Evolutionary conservation across 2,888 invertebrate genomes (phyloP).

Genomic region (Caenorhabditis plicata): DNA sequence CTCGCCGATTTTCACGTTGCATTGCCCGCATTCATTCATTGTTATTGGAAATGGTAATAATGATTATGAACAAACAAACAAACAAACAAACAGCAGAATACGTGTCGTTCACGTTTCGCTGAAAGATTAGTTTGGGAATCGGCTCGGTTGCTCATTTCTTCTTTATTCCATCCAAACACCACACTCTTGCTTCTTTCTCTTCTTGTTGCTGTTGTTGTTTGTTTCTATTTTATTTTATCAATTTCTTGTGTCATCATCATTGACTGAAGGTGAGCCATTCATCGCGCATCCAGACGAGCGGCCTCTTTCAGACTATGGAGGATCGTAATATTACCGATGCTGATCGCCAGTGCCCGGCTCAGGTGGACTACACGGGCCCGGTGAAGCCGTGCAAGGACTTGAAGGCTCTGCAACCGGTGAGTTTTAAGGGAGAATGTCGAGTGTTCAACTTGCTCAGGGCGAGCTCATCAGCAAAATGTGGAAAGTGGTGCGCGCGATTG

Average conservation of each 20-base stretch:
- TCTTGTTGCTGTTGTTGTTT: too few relatives aligned
- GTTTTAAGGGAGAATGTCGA: neutral
- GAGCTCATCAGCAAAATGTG: constrained; percentile 34
- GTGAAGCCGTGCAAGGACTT: constrained; percentile 10
- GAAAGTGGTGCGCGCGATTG: constrained; percentile 33
- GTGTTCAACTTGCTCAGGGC: constrained; percentile 7
- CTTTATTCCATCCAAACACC: too few relatives aligned
- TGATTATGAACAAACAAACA: neutral
- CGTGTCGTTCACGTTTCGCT: too few relatives aligned
- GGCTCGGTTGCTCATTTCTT: too few relatives aligned
- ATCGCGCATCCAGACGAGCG: too few relatives aligned
- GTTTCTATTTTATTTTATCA: too few relatives aligned
- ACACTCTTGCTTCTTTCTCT: too few relatives aligned
- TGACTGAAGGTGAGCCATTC: too few relatives aligned
- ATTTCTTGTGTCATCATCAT: too few relatives aligned
- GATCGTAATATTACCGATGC: constrained; percentile 43
- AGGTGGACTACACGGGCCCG: constrained; percentile 13
- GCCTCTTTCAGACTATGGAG: constrained; percentile 17
- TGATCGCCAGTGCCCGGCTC: constrained; percentile 28
- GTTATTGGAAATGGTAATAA: neutral
- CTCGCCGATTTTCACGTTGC: constrained; percentile 28
- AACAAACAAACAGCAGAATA: too few relatives aligned
- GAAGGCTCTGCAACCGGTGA: constrained; percentile 21
- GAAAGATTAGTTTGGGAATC: too few relatives aligned
- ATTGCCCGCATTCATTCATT: constrained; percentile 34